Conservation (phyloP, 2,113 vertebrate species). For the Salvator merianae region DNA sequence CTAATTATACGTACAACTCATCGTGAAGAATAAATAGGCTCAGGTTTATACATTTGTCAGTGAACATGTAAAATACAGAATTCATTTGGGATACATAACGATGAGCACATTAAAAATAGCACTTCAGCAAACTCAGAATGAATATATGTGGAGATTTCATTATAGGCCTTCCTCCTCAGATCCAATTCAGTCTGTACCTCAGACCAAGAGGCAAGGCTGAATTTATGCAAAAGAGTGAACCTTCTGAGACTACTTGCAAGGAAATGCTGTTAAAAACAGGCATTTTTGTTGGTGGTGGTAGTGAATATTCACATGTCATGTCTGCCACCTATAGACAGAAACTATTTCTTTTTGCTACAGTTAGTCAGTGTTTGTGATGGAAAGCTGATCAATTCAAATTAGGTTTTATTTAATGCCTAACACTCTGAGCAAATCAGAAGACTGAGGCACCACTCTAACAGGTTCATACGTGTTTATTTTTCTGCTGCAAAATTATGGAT, state of each 20-base stretch:
- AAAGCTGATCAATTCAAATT: neutral
- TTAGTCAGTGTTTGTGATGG: neutral
- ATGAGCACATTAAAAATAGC: neutral
- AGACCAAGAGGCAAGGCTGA: neutral
- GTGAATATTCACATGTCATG: neutral
- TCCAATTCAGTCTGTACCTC: neutral
- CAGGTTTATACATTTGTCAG: neutral
- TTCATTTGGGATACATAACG: neutral
- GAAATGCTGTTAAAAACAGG: neutral
- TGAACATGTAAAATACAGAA: neutral
- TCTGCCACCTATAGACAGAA: conserved; percentile 50
- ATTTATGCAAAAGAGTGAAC: neutral
- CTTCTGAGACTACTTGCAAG: neutral
- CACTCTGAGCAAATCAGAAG: neutral
- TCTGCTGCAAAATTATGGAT: neutral
- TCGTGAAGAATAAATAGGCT: neutral
- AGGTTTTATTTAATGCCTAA: neutral
- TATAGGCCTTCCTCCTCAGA: neutral
- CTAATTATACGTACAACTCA: neutral
- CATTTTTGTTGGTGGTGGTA: neutral
- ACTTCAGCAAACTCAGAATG: neutral
- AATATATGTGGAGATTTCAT: no score
- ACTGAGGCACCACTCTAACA: neutral
- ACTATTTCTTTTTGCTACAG: neutral
- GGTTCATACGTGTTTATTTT: neutral